Evolutionary conservation across 1,140 invertebrate species (phyloP).

Genomic region (Nasonia giraulti): DNA sequence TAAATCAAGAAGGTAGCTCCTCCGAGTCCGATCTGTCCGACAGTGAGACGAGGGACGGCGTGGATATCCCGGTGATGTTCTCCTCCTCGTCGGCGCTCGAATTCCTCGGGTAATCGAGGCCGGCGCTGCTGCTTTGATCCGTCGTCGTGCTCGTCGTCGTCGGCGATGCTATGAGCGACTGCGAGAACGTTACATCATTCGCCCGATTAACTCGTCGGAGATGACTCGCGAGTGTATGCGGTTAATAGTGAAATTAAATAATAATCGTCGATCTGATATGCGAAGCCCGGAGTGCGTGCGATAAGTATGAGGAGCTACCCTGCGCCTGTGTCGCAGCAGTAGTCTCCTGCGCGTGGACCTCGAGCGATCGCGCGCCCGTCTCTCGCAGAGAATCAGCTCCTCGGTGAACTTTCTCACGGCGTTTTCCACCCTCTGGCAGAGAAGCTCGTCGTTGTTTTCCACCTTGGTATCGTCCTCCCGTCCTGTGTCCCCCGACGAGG

Average conservation of each 20-base stretch:
- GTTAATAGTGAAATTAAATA: no score
- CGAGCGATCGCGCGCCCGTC: slow-evolving; percentile 54
- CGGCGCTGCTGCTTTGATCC: slow-evolving; percentile 58
- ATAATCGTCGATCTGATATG: no score
- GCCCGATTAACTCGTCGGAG: no score
- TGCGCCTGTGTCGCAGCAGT: not conserved
- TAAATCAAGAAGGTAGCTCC: not conserved
- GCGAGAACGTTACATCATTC: not conserved
- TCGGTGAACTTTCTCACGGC: slow-evolving; percentile 65
- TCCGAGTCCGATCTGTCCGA: slow-evolving; percentile 55
- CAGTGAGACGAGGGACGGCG: slow-evolving; percentile 56
- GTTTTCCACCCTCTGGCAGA: slow-evolving; percentile 60
- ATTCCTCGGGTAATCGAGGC: slow-evolving; percentile 29
- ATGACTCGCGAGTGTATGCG: no score
- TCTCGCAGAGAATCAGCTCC: slow-evolving; percentile 65
- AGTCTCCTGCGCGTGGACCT: slow-evolving; percentile 17
- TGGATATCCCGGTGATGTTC: slow-evolving; percentile 50
- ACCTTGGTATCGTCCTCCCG: not conserved
- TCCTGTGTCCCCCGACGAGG: not conserved
- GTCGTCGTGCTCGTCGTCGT: slow-evolving; percentile 57
- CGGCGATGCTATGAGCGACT: not conserved
- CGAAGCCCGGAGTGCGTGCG: no score
- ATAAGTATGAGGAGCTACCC: slow-evolving; percentile 32
- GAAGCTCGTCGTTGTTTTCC: slow-evolving; percentile 54
- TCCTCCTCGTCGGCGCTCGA: slow-evolving; percentile 52